These are phyloP conservation scores for Holocentrus rufus DNA, from an alignment of 2,797 vertebrate species.

Conservation along the genomic window DNA sequence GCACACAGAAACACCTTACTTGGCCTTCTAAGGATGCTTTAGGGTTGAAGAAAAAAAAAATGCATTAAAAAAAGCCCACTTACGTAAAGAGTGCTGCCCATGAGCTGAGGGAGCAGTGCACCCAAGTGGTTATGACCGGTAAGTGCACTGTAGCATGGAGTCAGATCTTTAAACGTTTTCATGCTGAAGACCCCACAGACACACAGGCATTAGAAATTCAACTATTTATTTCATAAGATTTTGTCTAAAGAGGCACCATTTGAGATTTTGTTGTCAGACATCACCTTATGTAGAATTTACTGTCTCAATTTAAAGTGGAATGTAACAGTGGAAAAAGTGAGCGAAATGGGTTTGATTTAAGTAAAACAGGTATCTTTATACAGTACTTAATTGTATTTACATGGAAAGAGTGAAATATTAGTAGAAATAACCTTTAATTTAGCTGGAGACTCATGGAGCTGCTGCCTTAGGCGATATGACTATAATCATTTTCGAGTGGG, in stretches of 20 bases:
- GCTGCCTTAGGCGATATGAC: background rate
- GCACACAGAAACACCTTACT: slow-evolving; percentile 30
- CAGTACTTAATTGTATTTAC: too few species aligned
- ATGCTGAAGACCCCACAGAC: too few species aligned
- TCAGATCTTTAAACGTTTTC: too few species aligned
- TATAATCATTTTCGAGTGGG: slow-evolving; percentile 3
- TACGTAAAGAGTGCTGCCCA: background rate
- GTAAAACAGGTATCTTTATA: background rate
- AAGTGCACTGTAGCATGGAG: slow-evolving; percentile 37
- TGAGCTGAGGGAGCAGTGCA: slow-evolving; percentile 68
- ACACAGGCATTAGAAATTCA: too few species aligned
- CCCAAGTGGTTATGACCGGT: slow-evolving; percentile 66
- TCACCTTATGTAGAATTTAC: background rate
- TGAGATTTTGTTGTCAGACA: background rate
- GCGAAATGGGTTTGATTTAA: background rate
- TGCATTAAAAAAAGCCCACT: background rate
- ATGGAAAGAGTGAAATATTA: too few species aligned
- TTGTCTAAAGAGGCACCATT: background rate
- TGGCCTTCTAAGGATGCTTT: slow-evolving; percentile 35
- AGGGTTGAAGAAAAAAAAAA: background rate
- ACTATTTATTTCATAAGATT: too few species aligned
- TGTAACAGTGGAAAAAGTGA: background rate
- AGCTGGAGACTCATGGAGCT: too few species aligned
- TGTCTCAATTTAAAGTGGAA: background rate
- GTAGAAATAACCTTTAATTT: background rate